A percentile compares a stretch with the other conserved stretches of the same genome.
These are phyloP conservation scores for Botia kubotai DNA, from an alignment of 2,797 vertebrate species.

Conservation along the genomic window DNA sequence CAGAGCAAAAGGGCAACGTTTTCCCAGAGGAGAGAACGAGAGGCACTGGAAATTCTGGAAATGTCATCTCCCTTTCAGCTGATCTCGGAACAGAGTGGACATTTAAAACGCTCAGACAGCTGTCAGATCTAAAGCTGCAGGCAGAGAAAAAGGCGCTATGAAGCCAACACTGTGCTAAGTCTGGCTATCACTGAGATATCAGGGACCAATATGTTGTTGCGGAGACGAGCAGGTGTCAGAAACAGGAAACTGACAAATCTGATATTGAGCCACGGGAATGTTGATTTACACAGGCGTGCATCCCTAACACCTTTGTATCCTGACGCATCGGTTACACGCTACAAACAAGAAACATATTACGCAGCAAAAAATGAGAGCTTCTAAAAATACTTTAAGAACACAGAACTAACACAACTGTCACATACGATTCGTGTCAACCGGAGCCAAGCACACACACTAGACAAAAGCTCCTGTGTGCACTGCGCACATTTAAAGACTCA, in stretches of 20 bases:
- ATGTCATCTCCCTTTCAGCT: constrained; percentile 76
- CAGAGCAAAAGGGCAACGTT: constrained; percentile 23
- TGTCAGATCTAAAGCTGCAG: constrained; percentile 73
- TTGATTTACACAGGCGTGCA: constrained; percentile 15
- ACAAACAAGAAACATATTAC: constrained; percentile 5
- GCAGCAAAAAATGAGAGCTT: constrained; percentile 20
- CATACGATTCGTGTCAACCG: constrained; percentile 2
- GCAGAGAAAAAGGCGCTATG: constrained; percentile 69
- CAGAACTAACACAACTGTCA: neutral
- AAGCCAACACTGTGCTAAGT: constrained; percentile 54
- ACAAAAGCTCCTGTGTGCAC: neutral
- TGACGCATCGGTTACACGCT: neutral
- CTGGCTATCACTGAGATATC: constrained; percentile 55
- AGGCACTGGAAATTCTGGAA: constrained; percentile 59
- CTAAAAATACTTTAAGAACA: constrained; percentile 14
- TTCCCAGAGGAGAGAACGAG: constrained; percentile 35
- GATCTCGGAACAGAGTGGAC: constrained; percentile 68
- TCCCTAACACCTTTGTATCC: neutral
- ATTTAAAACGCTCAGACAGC: constrained; percentile 75
- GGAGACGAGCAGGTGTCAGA: constrained; percentile 27
- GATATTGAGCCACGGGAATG: constrained; percentile 21
- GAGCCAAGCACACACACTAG: neutral
- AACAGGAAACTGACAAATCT: constrained; percentile 7
- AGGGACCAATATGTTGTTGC: constrained; percentile 6
- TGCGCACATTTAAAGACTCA: neutral